Percentiles rank a stretch among this genome's conserved stretches.
Conservation (phyloP, 2,888 invertebrate genomes). For the Leuctra nigra region DNA sequence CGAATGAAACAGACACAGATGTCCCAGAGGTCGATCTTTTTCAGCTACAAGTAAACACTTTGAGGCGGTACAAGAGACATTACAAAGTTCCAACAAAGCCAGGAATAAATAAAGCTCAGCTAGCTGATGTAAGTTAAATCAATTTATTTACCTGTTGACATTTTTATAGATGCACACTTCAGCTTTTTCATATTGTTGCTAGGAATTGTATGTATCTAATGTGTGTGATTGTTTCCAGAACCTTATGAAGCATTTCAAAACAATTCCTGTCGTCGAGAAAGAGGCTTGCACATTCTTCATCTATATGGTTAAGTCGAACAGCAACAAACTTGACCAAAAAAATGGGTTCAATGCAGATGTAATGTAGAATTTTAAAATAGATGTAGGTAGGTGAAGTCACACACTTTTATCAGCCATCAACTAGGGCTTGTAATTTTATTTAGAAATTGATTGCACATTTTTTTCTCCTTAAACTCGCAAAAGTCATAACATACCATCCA, state of each 20-base stretch:
- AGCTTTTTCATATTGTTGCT: too few relatives aligned
- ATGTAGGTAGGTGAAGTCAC: too few relatives aligned
- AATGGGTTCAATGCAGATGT: constrained; percentile 64
- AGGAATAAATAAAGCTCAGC: constrained; percentile 89
- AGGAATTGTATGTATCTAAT: background rate
- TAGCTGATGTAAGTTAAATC: constrained; percentile 81
- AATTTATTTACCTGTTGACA: background rate
- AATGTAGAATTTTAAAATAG: too few relatives aligned
- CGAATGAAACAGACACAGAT: constrained; percentile 88
- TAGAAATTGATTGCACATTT: too few relatives aligned
- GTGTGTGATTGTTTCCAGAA: constrained; percentile 56
- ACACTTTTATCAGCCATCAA: too few relatives aligned
- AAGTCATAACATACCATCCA: too few relatives aligned
- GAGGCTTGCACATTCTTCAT: constrained; percentile 93
- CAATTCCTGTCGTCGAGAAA: constrained; percentile 90
- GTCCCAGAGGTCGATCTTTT: constrained; percentile 89
- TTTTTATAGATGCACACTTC: background rate
- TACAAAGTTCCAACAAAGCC: constrained; percentile 88
- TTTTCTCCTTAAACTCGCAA: too few relatives aligned
- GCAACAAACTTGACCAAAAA: constrained; percentile 79
- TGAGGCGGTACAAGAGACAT: constrained; percentile 87
- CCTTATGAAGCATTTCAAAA: constrained; percentile 91
- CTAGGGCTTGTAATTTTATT: too few relatives aligned
- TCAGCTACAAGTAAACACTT: constrained; percentile 85
- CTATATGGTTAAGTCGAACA: constrained; percentile 91